These are phyloP conservation scores for Enhydra lutris DNA, from an alignment of 2,113 vertebrate genomes.

Conservation along the genomic window DNA sequence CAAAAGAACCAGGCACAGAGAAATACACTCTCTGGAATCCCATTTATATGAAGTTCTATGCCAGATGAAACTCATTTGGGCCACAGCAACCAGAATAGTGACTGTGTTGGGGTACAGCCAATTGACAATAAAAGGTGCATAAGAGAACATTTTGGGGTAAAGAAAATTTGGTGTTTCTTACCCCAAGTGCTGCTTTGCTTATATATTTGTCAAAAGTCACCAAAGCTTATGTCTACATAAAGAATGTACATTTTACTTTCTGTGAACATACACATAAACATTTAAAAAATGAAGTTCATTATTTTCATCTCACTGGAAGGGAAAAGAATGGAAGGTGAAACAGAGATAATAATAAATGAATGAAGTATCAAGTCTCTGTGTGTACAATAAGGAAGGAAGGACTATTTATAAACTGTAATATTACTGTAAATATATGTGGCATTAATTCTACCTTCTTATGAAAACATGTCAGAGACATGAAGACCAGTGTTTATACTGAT, in stretches of 20 bases:
- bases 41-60: background rate
- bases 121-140: background rate
- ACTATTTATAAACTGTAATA: background rate
- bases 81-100: background rate
- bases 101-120: background rate
- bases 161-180: background rate
- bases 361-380: background rate
- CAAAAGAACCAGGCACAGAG: background rate
- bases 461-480: background rate
- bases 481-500: background rate
- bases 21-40: background rate
- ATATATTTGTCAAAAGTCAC: background rate
- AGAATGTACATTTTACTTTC: background rate
- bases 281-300: background rate
- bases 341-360: background rate
- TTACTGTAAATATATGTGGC: background rate
- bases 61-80: background rate
- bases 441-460: background rate
- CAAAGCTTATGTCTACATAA: background rate
- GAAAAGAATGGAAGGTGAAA: background rate
- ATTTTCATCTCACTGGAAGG: background rate
- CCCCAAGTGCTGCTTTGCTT: background rate
- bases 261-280: background rate
- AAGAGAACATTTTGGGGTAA: background rate
- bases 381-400: background rate